Evolutionary conservation across 2,888 invertebrate genomes (phyloP), one percentile per base, ranked within the genome.

Genomic region (Drosophila neotestacea): DNA sequence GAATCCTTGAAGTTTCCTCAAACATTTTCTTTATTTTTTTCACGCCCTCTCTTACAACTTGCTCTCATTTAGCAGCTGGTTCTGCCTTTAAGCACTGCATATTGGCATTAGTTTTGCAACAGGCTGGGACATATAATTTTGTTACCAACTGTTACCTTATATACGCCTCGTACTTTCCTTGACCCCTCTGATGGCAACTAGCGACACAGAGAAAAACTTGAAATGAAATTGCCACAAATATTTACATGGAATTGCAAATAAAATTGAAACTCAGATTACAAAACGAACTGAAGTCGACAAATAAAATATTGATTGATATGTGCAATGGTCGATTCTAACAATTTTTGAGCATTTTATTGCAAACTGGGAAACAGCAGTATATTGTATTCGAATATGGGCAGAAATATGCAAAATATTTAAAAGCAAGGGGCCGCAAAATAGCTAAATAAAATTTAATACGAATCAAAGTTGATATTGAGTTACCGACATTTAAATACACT

Each of bases 1-100:
- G 91, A 91, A 91, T 92, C 74, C 82, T 89, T 89, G 79, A 90
- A 85, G 73, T 81, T 82, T 51, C 34, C 62, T 41, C 30, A 38
- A 52, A 42, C 34, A 51, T 60, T 47, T 58, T 39, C 51, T 46
- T 41, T 30, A 51, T 54, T 39, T 27, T 67, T 68, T 74, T 73
- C 48, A 36, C 62, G 52, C 73, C 54, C 63, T 47, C 73, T 52
- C 56, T 36, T 27, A 39, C 56, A 50, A 48, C 41, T 77, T 66
- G 61, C 36, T 75, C 67, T 67, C 64, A 77, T 77, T 76, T 77
- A 42, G 62, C 72, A 77, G 65, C 64, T 70, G 69, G 44, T 54
- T 30, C 60, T 51, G 71, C 63, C 72, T 52, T 66, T 64, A 65
- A 66, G 48, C 52, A 48, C 42, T 56, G 60, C 63, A 62, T 68